phyloP scores from a whole-genome alignment of 2,113 vertebrate genomes.

The Tinamus guttatus region DNA sequence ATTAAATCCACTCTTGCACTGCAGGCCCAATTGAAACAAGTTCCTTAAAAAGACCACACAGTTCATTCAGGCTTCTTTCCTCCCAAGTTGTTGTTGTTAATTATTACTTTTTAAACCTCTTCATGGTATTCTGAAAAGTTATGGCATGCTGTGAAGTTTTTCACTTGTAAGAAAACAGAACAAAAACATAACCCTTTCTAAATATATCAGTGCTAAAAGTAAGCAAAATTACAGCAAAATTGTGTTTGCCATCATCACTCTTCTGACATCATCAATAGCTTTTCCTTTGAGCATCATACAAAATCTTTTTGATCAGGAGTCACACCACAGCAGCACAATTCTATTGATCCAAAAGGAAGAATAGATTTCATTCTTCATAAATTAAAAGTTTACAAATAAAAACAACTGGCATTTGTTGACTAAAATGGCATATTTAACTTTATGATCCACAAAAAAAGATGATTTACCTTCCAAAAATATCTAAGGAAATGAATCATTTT shows the following conservation, averaged over 20 bases:
- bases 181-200: not conserved
- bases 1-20: not conserved
- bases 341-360: not conserved
- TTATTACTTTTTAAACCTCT: not conserved
- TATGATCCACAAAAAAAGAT: not conserved
- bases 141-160: not conserved
- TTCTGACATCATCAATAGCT: not conserved
- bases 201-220: not conserved
- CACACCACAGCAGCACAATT: not conserved
- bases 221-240: not conserved
- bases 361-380: not conserved
- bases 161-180: not conserved
- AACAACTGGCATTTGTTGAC: not conserved
- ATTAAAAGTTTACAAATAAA: not conserved
- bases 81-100: not conserved
- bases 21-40: not conserved
- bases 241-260: not conserved
- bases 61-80: not conserved
- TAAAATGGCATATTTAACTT: conserved; percentile 4
- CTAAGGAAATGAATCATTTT: not conserved
- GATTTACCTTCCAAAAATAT: not conserved
- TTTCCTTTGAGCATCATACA: not conserved
- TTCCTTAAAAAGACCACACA: not conserved
- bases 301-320: not conserved
- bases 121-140: not conserved